Evolutionary conservation across 2,888 invertebrate genomes (phyloP).

Genomic region (Melanotus villosus): DNA sequence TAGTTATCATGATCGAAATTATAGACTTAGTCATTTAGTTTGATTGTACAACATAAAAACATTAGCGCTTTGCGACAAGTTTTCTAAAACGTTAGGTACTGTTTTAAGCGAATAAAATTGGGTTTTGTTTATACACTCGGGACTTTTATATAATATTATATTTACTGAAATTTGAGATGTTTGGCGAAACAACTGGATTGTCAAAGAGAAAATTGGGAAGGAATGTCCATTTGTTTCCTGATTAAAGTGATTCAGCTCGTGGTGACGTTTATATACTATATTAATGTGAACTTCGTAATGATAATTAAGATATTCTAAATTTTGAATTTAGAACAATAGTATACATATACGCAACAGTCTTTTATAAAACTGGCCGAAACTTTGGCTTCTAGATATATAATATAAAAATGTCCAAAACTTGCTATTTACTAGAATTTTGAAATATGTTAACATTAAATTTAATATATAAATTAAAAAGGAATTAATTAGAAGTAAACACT

Average conservation of each 20-base stretch:
- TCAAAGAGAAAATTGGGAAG: constrained; percentile 60
- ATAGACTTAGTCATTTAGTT: too few relatives aligned
- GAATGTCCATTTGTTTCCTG: constrained; percentile 61
- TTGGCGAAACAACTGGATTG: constrained; percentile 56
- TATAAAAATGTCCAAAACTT: constrained; percentile 67
- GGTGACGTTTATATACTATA: constrained; percentile 40
- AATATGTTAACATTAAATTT: constrained; percentile 60
- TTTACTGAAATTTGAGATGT: constrained; percentile 2
- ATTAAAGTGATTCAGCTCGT: constrained; percentile 34
- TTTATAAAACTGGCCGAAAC: constrained; percentile 77
- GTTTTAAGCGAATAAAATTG: too few relatives aligned
- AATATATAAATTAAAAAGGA: constrained; percentile 53
- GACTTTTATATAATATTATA: too few relatives aligned
- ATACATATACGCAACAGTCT: constrained; percentile 79
- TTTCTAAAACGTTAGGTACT: too few relatives aligned
- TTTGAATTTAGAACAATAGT: constrained; percentile 68
- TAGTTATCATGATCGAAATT: too few relatives aligned
- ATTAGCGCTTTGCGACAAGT: too few relatives aligned
- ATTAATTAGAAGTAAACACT: constrained; percentile 49
- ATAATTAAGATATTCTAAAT: constrained; percentile 63
- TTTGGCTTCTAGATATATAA: constrained; percentile 68
- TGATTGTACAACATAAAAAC: too few relatives aligned
- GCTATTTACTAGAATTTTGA: constrained; percentile 64
- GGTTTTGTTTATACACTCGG: too few relatives aligned
- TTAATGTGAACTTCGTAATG: constrained; percentile 39